A percentile compares a stretch with the other conserved stretches of the same genome.
Evolutionary conservation across 2,113 vertebrate species (phyloP).

Genomic region (Agapornis roseicollis): DNA sequence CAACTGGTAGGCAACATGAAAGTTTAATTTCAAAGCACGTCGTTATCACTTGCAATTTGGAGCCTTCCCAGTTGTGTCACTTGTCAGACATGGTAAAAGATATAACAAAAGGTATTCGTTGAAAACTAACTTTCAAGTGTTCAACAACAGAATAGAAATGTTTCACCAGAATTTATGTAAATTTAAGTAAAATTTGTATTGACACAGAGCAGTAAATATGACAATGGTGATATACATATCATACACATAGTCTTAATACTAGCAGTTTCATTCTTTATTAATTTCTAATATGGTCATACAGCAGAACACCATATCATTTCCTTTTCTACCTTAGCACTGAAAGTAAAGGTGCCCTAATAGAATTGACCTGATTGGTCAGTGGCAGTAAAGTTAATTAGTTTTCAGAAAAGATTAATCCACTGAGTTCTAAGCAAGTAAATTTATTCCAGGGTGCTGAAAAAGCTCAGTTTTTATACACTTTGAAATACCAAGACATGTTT

Average conservation of each 20-base stretch:
- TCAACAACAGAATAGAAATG: neutral
- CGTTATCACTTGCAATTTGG: neutral
- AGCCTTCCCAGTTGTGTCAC: neutral
- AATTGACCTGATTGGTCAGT: constrained; percentile 6
- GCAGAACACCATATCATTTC: neutral
- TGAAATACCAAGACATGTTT: neutral
- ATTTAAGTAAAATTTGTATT: neutral
- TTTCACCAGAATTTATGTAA: neutral
- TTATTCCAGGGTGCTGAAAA: neutral
- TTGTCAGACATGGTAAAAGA: neutral
- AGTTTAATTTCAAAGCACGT: neutral
- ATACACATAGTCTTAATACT: neutral
- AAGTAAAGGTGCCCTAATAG: neutral
- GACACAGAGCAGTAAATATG: neutral
- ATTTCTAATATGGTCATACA: neutral
- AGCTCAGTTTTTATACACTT: neutral
- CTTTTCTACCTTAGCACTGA: neutral
- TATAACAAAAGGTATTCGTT: neutral
- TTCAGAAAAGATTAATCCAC: constrained; percentile 28
- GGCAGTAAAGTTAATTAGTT: constrained; percentile 41
- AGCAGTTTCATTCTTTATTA: neutral
- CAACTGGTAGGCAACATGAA: neutral
- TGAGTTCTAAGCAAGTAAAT: neutral
- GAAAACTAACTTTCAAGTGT: neutral
- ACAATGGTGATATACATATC: neutral